Evolutionary conservation across 2,113 vertebrate genomes (phyloP).

Genomic region (Megalops atlanticus): DNA sequence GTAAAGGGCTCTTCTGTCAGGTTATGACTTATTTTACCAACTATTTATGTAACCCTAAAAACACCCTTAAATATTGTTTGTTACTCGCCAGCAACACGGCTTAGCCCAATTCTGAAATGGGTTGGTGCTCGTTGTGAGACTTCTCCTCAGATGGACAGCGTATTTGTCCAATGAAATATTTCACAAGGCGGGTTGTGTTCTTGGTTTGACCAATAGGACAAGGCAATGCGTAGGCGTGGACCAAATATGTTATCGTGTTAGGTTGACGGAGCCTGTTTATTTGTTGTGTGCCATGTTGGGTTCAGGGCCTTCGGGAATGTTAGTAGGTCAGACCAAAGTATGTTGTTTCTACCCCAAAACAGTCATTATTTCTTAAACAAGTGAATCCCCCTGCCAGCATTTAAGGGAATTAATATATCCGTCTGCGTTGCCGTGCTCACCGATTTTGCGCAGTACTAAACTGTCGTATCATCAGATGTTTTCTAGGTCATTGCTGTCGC

Average conservation of each 20-base stretch:
- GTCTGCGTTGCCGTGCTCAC: too few species aligned
- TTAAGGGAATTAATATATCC: too few species aligned
- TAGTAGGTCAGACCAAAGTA: slow-evolving; percentile 64
- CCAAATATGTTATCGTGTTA: slow-evolving; percentile 39
- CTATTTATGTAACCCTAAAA: slow-evolving; percentile 42
- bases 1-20: not conserved
- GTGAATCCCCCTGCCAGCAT: too few species aligned
- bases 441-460: not conserved
- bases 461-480: not conserved
- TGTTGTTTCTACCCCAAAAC: slow-evolving; percentile 23
- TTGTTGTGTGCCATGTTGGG: slow-evolving; percentile 74
- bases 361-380: not conserved
- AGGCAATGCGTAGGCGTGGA: slow-evolving; percentile 34
- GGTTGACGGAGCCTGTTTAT: slow-evolving; percentile 56
- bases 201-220: slow-evolving; percentile 40
- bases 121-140: slow-evolving; percentile 46
- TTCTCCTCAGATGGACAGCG: slow-evolving; percentile 45
- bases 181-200: not conserved
- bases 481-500: slow-evolving; percentile 32
- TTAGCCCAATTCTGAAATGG: slow-evolving; percentile 68
- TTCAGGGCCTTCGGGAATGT: slow-evolving; percentile 66
- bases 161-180: slow-evolving; percentile 34
- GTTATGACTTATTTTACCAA: not conserved
- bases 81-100: slow-evolving; percentile 42
- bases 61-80: slow-evolving; percentile 72